Base-by-base conservation (phyloP, 2,888 invertebrate genomes). In the Drosophila paracracens region DNA sequence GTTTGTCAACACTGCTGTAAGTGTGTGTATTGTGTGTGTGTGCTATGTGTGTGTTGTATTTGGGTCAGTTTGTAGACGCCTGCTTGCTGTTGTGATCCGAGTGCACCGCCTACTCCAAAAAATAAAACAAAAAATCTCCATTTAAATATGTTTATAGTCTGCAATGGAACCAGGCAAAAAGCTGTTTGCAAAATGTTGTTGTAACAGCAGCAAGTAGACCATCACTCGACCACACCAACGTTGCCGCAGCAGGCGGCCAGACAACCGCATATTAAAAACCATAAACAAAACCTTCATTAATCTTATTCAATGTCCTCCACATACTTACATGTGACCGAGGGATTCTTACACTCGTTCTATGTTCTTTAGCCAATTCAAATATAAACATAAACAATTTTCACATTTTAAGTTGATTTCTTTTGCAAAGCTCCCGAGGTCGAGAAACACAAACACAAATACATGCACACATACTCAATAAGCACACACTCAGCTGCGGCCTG, bases 331-430 rank as follows among this genome's bases (percentile, higher is more conserved):
- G 38, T 38, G 76, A 33, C 58, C 65, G 48, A 64, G 46, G 74
- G 54, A 76, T 85, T 74, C 71, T 69, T 43, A 48, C 36, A 51
- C 54, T 54, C 29, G 33, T 33, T 36, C 46, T 70, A 56, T 76
- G 60, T 58, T 62, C 50, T 80, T 82, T 67, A 16, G 73, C 58
- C 62, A n/a, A 11, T 57, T 73, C 56, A 74, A 82, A 77, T 74
- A 86, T 86, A 86, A 87, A 90, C 87, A 86, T 86, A 88, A 87
- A 86, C 90, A 90, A 87, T 87, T 87, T 87, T 76, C 90, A 90
- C 90, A 90, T 87, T 90, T 88, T 75, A 86, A 83, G 80, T 82
- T 90, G 78, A 73, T 81, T 83, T 81, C 88, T 70, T 54, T 52
- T 29, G 21, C 61, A 65, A 35, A 43, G 48, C 60, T 53, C 18